Percentiles rank a stretch among this genome's conserved stretches.
Conservation (phyloP, 1,140 invertebrate species). For the Leguminivora glycinivorella region DNA sequence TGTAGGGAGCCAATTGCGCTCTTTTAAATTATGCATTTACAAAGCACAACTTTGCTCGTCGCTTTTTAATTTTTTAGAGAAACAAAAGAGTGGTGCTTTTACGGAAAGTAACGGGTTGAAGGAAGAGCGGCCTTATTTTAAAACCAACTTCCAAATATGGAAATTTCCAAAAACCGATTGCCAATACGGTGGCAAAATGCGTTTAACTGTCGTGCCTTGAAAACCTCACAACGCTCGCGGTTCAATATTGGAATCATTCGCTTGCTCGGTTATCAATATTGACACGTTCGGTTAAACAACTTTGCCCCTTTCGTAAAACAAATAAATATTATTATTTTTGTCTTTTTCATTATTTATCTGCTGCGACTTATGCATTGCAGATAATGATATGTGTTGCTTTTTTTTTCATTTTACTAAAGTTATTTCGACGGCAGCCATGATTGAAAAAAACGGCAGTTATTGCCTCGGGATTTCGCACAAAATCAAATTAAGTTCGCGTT, state of each 20-base stretch:
- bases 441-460: neutral
- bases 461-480: neutral
- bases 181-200: too few relatives aligned
- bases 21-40: constrained; percentile 19
- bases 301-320: too few relatives aligned
- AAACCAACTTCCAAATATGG: too few relatives aligned
- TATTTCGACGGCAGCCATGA: neutral
- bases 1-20: constrained; percentile 16
- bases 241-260: too few relatives aligned
- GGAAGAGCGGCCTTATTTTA: neutral
- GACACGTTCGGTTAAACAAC: too few relatives aligned
- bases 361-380: neutral
- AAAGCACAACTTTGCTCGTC: neutral
- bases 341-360: too few relatives aligned
- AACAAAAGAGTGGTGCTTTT: neutral
- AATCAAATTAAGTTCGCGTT: neutral
- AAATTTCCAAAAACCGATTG: too few relatives aligned
- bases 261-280: too few relatives aligned
- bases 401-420: neutral
- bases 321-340: too few relatives aligned
- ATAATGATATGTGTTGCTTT: neutral
- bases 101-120: neutral
- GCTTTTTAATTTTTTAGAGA: neutral
- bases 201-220: too few relatives aligned
- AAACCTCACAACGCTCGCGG: too few relatives aligned